phyloP scores from a whole-genome alignment of 2,888 invertebrate genomes.

The Melanotus villosus region DNA sequence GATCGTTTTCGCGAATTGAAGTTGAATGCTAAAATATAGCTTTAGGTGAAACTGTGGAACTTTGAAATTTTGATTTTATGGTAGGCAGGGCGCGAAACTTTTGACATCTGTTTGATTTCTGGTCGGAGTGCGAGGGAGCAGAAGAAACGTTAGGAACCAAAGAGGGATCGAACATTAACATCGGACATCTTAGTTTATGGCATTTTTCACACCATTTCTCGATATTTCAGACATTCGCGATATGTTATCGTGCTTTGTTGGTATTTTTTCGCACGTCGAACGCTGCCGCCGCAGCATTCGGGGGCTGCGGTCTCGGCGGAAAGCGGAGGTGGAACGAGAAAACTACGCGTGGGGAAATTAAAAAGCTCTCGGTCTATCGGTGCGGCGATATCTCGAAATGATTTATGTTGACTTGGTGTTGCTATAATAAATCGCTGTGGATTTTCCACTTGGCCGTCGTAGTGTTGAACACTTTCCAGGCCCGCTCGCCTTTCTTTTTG shows the following conservation, averaged over 20 bases:
- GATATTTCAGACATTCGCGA: conserved; percentile 49
- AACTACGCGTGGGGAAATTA: conserved; percentile 52
- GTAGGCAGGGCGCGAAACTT: conserved; percentile 29
- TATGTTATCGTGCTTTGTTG: conserved; percentile 48
- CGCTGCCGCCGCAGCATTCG: conserved; percentile 18
- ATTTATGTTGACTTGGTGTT: conserved; percentile 64
- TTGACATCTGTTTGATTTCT: conserved; percentile 58
- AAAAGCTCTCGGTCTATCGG: conserved; percentile 57
- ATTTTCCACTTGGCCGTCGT: conserved; percentile 58
- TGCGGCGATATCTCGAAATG: conserved; percentile 64
- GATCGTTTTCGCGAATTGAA: conserved; percentile 17
- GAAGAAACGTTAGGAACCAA: conserved; percentile 42
- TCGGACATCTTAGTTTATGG: conserved; percentile 56
- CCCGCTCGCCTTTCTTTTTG: conserved; percentile 50
- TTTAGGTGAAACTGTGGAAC: conserved; percentile 17
- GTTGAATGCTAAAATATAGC: conserved; percentile 24
- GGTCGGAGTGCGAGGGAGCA: conserved; percentile 54
- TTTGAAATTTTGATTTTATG: conserved; percentile 41
- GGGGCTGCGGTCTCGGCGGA: conserved; percentile 21
- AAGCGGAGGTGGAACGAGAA: conserved; percentile 29
- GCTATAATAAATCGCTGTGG: conserved; percentile 58
- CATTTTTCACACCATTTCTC: conserved; percentile 57
- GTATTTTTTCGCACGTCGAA: conserved; percentile 43
- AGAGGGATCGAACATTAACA: conserved; percentile 43
- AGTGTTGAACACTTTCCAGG: conserved; percentile 56